A percentile compares a stretch with the other conserved stretches of the same genome.
Conservation (phyloP, 1,140 invertebrate genomes). For the Trichonephila clavata region DNA sequence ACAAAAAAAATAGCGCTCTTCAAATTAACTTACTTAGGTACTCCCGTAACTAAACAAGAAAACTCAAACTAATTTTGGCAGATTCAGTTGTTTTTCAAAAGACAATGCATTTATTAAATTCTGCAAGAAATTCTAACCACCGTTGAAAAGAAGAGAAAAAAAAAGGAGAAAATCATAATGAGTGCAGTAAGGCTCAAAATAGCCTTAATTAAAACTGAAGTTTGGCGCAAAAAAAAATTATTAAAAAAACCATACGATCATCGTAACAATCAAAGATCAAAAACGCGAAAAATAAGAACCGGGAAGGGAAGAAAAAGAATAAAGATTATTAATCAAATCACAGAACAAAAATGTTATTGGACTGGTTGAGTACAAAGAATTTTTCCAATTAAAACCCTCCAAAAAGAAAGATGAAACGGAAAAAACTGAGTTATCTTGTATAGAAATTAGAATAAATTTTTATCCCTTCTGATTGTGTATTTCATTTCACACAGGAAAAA, state of each 20-base stretch:
- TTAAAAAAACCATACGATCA: background rate
- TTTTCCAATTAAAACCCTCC: slow-evolving; percentile 39
- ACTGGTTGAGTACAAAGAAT: slow-evolving; percentile 45
- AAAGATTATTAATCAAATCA: slow-evolving; percentile 52
- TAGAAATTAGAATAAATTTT: slow-evolving; percentile 10
- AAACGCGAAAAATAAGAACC: background rate
- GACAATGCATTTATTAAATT: slow-evolving; percentile 43
- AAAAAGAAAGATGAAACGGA: slow-evolving; percentile 7
- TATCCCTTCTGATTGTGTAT: background rate
- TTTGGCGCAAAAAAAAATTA: background rate
- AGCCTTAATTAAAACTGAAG: slow-evolving; percentile 49
- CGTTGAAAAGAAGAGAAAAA: background rate
- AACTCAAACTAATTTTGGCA: slow-evolving; percentile 23
- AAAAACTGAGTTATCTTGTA: slow-evolving; percentile 28
- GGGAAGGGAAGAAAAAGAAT: background rate
- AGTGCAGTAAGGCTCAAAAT: slow-evolving; percentile 18
- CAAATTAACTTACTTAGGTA: background rate
- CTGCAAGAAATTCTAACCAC: slow-evolving; percentile 26
- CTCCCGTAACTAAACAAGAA: background rate
- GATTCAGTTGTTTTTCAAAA: slow-evolving; percentile 20
- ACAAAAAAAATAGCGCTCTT: background rate
- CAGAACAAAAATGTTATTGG: slow-evolving; percentile 14
- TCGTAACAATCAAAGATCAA: slow-evolving; percentile 16
- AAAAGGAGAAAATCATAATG: slow-evolving; percentile 10
- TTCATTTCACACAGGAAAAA: slow-evolving; percentile 18